Evolutionary conservation across 2,797 vertebrate species (phyloP), one percentile per base, ranked within the genome.

Genomic region (Paramormyrops hopkinsi): DNA sequence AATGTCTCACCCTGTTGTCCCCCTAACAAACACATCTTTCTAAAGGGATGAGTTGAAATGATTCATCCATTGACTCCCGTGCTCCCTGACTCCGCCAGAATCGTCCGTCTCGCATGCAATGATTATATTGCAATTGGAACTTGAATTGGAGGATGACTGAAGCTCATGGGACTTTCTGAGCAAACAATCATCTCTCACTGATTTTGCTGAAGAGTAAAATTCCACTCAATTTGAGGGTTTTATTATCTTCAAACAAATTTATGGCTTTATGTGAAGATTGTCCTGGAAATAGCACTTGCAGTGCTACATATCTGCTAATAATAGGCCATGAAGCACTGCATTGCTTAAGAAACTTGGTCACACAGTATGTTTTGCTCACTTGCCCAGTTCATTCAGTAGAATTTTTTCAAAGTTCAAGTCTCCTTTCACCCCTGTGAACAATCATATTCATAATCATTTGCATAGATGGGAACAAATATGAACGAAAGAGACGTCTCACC

Each of bases 181-280:
- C 82, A 84, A 84, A 84, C 82, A 84, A 51, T 84, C 82, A 25
- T 51, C 82, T 84, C 82, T 51, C n/a, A n/a, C 82, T 84, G 82
- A 84, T 84, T 84, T 51, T 50, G 3, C 82, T 11, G 82, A 48
- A 48, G 46, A 51, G 82, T 51, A 50, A 25, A 84, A 51, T 48
- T 25, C 82, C 82, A 9, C 82, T 48, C 44, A 48, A 44, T 48
- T 48, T 51, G 22, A 25, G 82, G n/a, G 19, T 2, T n/a, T 84
- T 84, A 84, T 51, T 84, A 51, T 84, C 82, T 84, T 14, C 82
- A 84, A 22, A 84, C 46, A 84, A 84, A 51, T 84, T 50, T 84
- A 11, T 50, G 17, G 79, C 79, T 50, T 48, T 25, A 9, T 50
- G 44, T 48, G n/a, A 84, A 84, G 82, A 51, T 25, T 48, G 82